Evolutionary conservation across 2,113 vertebrate genomes (phyloP).

Genomic region (Chloropsis cyanopogon): DNA sequence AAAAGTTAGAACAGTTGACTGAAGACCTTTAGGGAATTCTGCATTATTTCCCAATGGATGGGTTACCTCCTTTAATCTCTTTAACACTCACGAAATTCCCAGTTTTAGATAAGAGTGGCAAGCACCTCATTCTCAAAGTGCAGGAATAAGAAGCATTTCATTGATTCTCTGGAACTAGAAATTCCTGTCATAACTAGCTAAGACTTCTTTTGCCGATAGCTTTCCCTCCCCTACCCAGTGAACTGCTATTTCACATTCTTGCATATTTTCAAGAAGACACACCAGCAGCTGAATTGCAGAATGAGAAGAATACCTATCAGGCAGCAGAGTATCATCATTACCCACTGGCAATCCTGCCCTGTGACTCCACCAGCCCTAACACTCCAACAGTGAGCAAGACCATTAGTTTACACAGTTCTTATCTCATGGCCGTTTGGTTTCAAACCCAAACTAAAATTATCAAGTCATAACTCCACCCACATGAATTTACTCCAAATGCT

Average conservation of each 20-base stretch:
- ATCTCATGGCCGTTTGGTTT: slow-evolving; percentile 22
- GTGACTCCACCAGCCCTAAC: not conserved
- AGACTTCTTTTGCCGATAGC: not conserved
- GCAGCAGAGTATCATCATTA: not conserved
- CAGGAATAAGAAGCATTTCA: not conserved
- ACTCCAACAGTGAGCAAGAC: slow-evolving; percentile 8
- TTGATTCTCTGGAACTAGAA: slow-evolving; percentile 21
- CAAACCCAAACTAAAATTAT: slow-evolving; percentile 28
- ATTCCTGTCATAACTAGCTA: slow-evolving; percentile 52
- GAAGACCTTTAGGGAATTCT: not conserved
- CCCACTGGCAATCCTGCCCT: not conserved
- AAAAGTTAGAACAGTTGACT: not conserved
- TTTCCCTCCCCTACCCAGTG: not conserved
- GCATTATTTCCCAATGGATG: not conserved
- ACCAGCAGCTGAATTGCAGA: slow-evolving; percentile 7
- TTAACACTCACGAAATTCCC: not conserved
- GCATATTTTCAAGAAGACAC: slow-evolving; percentile 18
- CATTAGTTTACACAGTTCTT: slow-evolving; percentile 37
- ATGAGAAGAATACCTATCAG: slow-evolving; percentile 6
- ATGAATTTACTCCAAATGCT: slow-evolving; percentile 5
- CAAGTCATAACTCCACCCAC: slow-evolving; percentile 19
- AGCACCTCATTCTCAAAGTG: not conserved
- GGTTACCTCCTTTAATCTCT: not conserved
- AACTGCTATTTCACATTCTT: slow-evolving; percentile 38
- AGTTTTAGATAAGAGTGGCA: not conserved